phyloP scores from a whole-genome alignment of 2,113 vertebrate genomes.

The Girardinichthys multiradiatus region DNA sequence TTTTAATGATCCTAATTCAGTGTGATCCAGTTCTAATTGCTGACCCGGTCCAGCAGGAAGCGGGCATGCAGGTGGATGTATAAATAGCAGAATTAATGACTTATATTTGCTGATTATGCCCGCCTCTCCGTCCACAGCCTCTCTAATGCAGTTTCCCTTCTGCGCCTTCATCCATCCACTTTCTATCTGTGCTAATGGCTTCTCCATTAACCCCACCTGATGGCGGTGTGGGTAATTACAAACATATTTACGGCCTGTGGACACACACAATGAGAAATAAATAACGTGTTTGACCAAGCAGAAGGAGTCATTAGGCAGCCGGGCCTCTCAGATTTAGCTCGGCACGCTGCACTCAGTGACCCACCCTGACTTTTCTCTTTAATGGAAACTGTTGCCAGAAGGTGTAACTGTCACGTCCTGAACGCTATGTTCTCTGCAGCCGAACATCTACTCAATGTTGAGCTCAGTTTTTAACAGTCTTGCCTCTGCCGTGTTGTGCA shows the following conservation, averaged over 20 bases:
- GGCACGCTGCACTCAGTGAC: background rate
- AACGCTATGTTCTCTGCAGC: background rate
- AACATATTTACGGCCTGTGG: conserved; percentile 55
- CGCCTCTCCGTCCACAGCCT: conserved; percentile 1
- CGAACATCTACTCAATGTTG: background rate
- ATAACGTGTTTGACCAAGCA: conserved; percentile 50
- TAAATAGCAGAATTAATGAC: conserved; percentile 29
- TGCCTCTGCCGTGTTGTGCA: conserved; percentile 15
- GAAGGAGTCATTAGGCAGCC: conserved; percentile 41
- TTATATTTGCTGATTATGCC: conserved; percentile 32
- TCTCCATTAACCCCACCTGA: conserved; percentile 68
- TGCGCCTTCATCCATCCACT: conserved; percentile 12
- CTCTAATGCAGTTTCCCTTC: background rate
- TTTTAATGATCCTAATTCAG: background rate
- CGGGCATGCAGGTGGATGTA: conserved; percentile 1
- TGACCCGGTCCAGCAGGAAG: conserved; percentile 8
- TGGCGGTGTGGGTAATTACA: conserved; percentile 60
- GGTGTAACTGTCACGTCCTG: conserved; percentile 8
- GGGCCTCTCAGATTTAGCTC: conserved; percentile 14
- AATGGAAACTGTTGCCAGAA: conserved; percentile 40
- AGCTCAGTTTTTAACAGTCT: background rate
- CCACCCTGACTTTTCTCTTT: background rate
- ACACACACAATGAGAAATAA: conserved; percentile 58
- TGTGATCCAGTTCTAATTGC: conserved; percentile 16
- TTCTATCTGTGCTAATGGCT: conserved; percentile 41